A percentile compares a stretch with the other conserved stretches of the same genome.
phyloP scores from a whole-genome alignment of 2,888 invertebrate genomes.

The Seira sanloemensis region DNA sequence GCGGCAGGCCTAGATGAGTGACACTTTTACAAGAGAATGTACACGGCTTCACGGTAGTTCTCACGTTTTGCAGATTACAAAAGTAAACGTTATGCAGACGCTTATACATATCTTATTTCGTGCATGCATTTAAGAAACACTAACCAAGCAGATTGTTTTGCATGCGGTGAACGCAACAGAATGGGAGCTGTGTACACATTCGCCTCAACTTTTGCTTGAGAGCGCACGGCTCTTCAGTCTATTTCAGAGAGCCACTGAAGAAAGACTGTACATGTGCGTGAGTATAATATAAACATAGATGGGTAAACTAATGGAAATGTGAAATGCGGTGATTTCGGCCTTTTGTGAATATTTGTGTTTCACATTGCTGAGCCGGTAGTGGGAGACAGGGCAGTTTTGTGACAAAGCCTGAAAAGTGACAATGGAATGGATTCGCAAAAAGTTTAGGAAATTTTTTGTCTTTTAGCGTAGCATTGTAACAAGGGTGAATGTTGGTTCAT shows the following conservation, averaged over 20 bases:
- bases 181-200: neutral
- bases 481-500: too few relatives aligned
- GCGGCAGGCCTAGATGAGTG: neutral
- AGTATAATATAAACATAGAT: too few relatives aligned
- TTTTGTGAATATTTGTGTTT: too few relatives aligned
- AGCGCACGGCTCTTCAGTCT: constrained; percentile 42
- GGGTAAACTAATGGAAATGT: too few relatives aligned
- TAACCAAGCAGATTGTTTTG: neutral
- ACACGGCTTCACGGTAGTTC: neutral
- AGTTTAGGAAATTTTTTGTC: too few relatives aligned
- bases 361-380: too few relatives aligned
- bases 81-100: neutral
- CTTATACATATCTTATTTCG: neutral
- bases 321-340: too few relatives aligned
- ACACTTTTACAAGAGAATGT: neutral
- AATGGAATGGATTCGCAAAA: too few relatives aligned
- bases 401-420: too few relatives aligned
- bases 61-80: neutral
- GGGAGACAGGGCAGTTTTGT: too few relatives aligned
- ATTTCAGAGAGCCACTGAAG: constrained; percentile 58
- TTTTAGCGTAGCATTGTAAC: too few relatives aligned
- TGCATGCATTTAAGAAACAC: neutral
- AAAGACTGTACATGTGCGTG: constrained; percentile 38
- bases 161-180: too few relatives aligned
- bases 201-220: constrained; percentile 23